Base-by-base conservation (phyloP, 1,140 invertebrate genomes). In the Papilio helenus region DNA sequence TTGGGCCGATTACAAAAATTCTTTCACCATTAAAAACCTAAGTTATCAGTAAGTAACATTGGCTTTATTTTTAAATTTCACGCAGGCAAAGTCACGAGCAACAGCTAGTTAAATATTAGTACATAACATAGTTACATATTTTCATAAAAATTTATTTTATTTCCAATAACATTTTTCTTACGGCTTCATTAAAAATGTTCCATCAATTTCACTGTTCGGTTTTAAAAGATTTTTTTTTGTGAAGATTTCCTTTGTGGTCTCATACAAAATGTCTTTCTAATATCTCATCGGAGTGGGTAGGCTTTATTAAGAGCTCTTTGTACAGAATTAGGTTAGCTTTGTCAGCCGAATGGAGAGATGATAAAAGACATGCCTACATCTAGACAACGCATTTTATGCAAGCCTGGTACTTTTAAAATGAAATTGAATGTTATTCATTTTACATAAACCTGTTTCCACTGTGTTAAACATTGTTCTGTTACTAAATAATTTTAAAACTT, bases 301-400 rank as follows among this genome's bases (percentile, higher is more conserved):
- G 26, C 61, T 68, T 16, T 61, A 61, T 61, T 68, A 68, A 68
- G 61, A 68, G 61, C 61, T 68, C 61, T 68, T 68, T 68, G 26
- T 68, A 68, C 61, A 68, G 61, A 68, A 68, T 68, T 68, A 68
- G 61, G 61, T 68, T 68, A 68, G 61, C 61, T 68, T 68, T 68
- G 61, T 68, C 61, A 29, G 61, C 61, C 14, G 61, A 68, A 68
- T 29, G 20, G 23, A 68, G 61, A 16, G 61, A 68, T 68, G 61
- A 68, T 68, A 68, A 65, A 65, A 65, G 61, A 68, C 4, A 61
- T 26, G 58, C 20, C 26, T 68, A 68, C 61, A 65, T 65, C 61
- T 68, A 68, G 61, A 68, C 61, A 2, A 68, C 23, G 61, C 61
- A 14, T 68, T 68, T 68, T 29, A 68, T 68, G 23, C 61, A 68